Conservation (phyloP, 2,797 vertebrate genomes). For the Sebastes iracundus region DNA sequence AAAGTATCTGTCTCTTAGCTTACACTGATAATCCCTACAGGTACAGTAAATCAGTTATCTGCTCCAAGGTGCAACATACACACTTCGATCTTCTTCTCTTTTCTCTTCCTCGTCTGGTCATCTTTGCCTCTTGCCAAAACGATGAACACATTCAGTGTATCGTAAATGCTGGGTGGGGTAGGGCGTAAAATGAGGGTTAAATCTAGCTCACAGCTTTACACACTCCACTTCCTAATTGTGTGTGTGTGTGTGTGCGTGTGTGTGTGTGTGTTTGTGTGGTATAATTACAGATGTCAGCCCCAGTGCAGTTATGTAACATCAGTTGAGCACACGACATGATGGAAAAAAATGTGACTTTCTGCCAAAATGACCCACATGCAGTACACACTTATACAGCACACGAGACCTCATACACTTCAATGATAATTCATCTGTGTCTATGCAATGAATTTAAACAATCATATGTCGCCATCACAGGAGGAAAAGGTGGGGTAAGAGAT, state of each 20-base stretch:
- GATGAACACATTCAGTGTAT: not conserved
- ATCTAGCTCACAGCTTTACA: conserved; percentile 5
- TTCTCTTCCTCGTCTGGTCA: not conserved
- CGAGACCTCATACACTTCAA: not conserved
- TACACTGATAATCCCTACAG: not conserved
- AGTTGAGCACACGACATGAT: not conserved
- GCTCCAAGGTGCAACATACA: not conserved
- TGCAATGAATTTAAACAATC: not conserved
- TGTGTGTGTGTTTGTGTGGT: not conserved
- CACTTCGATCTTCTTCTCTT: not conserved
- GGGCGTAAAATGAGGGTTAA: not conserved
- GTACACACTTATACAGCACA: not conserved
- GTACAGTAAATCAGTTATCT: not conserved
- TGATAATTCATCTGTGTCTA: not conserved
- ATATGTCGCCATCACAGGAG: not conserved
- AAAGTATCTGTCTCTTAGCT: not conserved
- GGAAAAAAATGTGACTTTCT: not conserved
- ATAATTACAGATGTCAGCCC: conserved; percentile 26
- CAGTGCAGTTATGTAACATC: conserved; percentile 6
- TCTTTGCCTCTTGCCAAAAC: not conserved
- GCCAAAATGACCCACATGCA: not conserved
- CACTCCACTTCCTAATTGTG: conserved; percentile 35
- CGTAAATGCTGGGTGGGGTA: conserved; percentile 26
- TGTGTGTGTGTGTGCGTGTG: no score
- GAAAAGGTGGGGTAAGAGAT: not conserved